Evolutionary conservation across 2,797 vertebrate genomes (phyloP), one percentile per base, ranked within the genome.

Genomic region (Anisognathus igniventris): DNA sequence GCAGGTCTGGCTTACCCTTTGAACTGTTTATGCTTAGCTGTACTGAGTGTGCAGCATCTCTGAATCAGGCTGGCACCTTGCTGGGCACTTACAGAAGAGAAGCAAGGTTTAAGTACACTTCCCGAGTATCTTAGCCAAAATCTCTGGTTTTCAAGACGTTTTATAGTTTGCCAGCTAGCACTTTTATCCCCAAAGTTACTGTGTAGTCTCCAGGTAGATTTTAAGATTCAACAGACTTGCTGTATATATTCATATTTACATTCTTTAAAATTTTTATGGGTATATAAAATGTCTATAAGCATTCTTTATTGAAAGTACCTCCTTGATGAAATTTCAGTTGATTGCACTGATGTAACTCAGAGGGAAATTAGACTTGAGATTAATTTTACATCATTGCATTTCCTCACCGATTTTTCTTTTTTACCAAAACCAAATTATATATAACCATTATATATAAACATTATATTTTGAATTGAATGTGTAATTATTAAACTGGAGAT

Each of bases 401-500:
- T 95, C 67, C 90, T 92, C 64, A 47, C 74, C 67, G 44, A 76
- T 79, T 85, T 79, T 86, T 80, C 27, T 81, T 70, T 90, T 88
- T 85, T 73, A 77, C n/a, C 45, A 73, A 74, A 61, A 82, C 6
- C 4, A 67, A 67, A 85, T 61, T 61, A 30, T 30, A 30, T 61
- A 40, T 40, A 40, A 40, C 37, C 19, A 76, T 82, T 54, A 19
- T 33, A 62, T 73, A 67, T 54, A 73, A 58, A 18, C 53, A 44
- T 77, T 89, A 54, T 6, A 51, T 82, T 96, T 83, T 82, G 45
- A 95, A 92, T 67, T 56, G 56, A 83, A 90, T 64, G 67, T 86
- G 28, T 82, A 95, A 91, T 87, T 95, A 89, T 91, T 91, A 91
- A 92, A 89, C 53, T 85, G 35, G 40, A 87, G 61, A 94, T 89